Evolutionary conservation across 2,113 vertebrate genomes (phyloP).

Genomic region (Lichenostomus cassidix): DNA sequence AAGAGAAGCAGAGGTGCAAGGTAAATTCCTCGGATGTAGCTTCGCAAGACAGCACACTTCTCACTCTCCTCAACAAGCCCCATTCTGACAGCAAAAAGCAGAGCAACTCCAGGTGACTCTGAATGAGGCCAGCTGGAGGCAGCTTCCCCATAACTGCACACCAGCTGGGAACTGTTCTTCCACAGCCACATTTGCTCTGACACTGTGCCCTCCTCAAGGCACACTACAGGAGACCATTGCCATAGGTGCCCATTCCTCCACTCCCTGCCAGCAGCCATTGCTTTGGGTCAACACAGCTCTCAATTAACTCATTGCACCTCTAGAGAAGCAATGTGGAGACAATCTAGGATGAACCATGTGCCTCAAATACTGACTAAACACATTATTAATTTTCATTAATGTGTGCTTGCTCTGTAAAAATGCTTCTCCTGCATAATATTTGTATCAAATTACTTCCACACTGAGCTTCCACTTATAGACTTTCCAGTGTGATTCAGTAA

Average conservation of each 20-base stretch:
- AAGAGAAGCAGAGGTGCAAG: neutral
- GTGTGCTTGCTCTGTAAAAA: neutral
- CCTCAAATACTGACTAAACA: neutral
- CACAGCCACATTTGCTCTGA: accelerated
- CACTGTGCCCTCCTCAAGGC: neutral
- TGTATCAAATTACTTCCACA: neutral
- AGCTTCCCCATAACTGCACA: neutral
- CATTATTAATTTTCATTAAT: neutral
- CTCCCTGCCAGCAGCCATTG: neutral
- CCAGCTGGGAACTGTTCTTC: neutral
- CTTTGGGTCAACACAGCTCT: neutral
- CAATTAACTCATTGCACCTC: neutral
- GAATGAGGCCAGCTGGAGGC: neutral
- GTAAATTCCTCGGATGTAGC: neutral
- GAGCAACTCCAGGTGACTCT: neutral
- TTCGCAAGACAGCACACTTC: accelerated
- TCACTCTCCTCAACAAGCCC: neutral
- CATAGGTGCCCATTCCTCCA: neutral
- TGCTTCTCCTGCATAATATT: neutral
- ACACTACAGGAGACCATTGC: neutral
- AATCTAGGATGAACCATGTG: neutral
- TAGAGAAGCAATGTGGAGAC: neutral
- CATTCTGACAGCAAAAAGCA: neutral
- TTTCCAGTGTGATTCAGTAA: neutral
- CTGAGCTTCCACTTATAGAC: neutral